phyloP scores from a whole-genome alignment of 2,797 vertebrate genomes.

The Eutrigla gurnardus region DNA sequence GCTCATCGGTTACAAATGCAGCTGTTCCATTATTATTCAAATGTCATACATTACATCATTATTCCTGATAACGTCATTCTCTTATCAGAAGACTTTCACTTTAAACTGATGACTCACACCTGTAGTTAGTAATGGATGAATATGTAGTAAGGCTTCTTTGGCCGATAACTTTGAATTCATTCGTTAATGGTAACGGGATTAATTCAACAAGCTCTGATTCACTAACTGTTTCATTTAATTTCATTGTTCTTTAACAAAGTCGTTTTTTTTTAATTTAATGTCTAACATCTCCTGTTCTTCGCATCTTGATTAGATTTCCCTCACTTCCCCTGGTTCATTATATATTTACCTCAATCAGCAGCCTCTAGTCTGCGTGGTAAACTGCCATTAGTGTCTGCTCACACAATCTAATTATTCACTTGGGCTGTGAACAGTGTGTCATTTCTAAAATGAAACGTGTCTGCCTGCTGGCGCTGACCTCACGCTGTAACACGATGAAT shows the following conservation, averaged over 20 bases:
- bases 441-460: slow-evolving; percentile 68
- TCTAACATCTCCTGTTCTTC: neutral
- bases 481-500: slow-evolving; percentile 43
- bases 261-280: slow-evolving; percentile 19
- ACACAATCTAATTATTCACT: slow-evolving; percentile 64
- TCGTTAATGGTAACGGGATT: neutral
- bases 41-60: slow-evolving; percentile 2
- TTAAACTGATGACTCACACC: slow-evolving; percentile 3
- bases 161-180: neutral
- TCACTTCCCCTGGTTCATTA: slow-evolving; percentile 33
- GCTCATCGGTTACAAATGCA: neutral
- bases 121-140: neutral
- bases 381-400: slow-evolving; percentile 60
- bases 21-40: neutral
- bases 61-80: neutral
- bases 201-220: neutral
- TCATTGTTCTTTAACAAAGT: neutral
- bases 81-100: neutral
- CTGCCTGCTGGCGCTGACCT: slow-evolving; percentile 57
- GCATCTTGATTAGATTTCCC: slow-evolving; percentile 40
- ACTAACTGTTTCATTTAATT: neutral
- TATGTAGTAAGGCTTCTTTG: neutral
- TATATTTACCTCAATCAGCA: slow-evolving; percentile 30
- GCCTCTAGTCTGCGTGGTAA: slow-evolving; percentile 50
- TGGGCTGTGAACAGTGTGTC: slow-evolving; percentile 48